Conservation (phyloP, 2,113 vertebrate genomes). For the Hippoglossus stenolepis region DNA sequence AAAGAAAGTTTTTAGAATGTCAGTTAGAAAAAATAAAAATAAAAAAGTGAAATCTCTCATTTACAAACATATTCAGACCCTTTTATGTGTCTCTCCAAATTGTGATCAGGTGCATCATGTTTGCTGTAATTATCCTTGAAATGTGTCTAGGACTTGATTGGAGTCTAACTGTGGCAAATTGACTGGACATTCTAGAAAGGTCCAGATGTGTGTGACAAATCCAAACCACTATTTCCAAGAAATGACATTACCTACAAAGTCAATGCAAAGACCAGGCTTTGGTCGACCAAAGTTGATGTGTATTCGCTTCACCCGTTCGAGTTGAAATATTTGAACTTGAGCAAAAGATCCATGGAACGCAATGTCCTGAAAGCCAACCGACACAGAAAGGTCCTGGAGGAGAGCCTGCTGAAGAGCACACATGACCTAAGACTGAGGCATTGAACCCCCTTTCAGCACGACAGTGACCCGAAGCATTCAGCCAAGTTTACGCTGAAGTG, state of each 20-base stretch:
- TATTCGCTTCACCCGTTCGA: too few species aligned
- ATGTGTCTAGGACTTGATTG: neutral
- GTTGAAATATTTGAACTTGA: too few species aligned
- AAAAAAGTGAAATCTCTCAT: neutral
- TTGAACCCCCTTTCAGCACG: neutral
- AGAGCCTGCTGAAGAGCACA: neutral
- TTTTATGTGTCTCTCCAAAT: neutral
- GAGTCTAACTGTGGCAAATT: neutral
- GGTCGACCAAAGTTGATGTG: too few species aligned
- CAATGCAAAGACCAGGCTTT: too few species aligned
- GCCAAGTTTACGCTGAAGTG: neutral
- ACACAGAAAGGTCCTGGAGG: neutral
- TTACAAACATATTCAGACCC: neutral
- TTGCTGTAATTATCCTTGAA: neutral
- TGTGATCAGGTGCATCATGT: constrained; percentile 4
- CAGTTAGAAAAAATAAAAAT: neutral
- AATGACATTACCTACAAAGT: too few species aligned
- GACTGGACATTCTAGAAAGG: neutral
- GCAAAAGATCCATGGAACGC: too few species aligned
- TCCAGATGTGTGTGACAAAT: neutral
- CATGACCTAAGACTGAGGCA: neutral
- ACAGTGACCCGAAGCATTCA: neutral
- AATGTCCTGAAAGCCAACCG: too few species aligned
- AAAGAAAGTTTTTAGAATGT: neutral
- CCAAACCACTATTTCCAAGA: too few species aligned